Percentiles rank a stretch among this genome's conserved stretches.
phyloP scores from a whole-genome alignment of 2,797 vertebrate species.

The Apodemus agrarius region DNA sequence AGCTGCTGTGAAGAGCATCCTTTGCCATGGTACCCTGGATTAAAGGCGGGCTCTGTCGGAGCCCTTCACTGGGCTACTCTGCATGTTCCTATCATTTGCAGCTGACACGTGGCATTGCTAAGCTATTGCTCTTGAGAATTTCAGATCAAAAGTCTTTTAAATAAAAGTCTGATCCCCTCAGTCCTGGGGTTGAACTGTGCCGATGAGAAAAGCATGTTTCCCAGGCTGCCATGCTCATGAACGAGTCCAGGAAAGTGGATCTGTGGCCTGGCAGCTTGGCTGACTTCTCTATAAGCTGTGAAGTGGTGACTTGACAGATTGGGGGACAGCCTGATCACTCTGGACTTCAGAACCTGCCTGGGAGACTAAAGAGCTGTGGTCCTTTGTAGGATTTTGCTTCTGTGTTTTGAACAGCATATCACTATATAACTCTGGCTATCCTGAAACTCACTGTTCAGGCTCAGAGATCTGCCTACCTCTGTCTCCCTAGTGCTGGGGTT shows the following conservation, averaged over 20 bases:
- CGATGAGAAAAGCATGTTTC: not conserved
- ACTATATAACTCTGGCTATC: not conserved
- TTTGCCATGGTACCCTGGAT: not conserved
- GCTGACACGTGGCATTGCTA: conserved; percentile 38
- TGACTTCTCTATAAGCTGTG: not conserved
- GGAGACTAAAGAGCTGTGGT: not conserved
- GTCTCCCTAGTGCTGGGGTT: not conserved
- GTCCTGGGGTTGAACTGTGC: not conserved
- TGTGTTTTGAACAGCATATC: not conserved
- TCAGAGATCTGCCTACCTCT: not conserved
- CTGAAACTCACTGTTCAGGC: not conserved
- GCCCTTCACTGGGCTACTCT: not conserved
- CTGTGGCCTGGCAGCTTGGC: not conserved
- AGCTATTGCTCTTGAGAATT: conserved; percentile 31
- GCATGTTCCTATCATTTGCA: not conserved
- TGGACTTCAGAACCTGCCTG: not conserved
- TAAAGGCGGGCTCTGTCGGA: not conserved
- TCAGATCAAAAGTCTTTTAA: conserved; percentile 35
- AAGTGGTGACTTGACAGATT: not conserved
- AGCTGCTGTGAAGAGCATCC: not conserved
- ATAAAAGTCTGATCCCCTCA: not conserved
- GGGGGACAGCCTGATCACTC: not conserved
- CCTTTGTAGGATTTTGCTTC: not conserved
- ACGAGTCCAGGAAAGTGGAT: not conserved
- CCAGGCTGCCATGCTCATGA: not conserved